phyloP scores from a whole-genome alignment of 2,797 vertebrate genomes.

The Euthynnus affinis region DNA sequence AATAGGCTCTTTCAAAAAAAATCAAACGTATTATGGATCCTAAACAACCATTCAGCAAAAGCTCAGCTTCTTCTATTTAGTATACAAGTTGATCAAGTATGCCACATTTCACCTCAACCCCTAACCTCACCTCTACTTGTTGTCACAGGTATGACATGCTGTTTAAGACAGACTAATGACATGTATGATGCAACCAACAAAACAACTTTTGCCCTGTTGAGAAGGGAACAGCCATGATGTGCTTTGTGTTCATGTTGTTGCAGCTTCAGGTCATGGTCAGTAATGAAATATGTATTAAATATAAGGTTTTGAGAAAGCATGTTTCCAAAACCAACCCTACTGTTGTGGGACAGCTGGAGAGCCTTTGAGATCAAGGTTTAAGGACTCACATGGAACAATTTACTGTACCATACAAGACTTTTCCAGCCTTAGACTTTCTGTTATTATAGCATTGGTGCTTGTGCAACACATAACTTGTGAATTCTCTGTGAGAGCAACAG shows the following conservation, averaged over 20 bases:
- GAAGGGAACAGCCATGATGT: conserved; percentile 12
- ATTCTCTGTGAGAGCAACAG: conserved; percentile 35
- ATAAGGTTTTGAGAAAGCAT: conserved; percentile 40
- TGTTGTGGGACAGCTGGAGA: conserved; percentile 64
- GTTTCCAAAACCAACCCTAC: conserved; percentile 68
- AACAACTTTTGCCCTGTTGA: not conserved
- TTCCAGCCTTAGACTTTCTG: conserved; percentile 45
- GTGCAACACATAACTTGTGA: conserved; percentile 18
- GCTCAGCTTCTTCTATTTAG: not conserved
- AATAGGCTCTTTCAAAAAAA: no score
- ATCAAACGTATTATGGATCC: not conserved
- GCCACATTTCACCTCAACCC: not conserved
- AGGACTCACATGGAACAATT: conserved; percentile 50
- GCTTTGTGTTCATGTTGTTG: conserved; percentile 38
- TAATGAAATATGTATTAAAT: conserved; percentile 58
- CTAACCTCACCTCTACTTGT: not conserved
- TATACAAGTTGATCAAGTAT: not conserved
- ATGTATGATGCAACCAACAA: not conserved
- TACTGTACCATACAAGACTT: conserved; percentile 30
- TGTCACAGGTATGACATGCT: conserved; percentile 18
- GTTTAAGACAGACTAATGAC: not conserved
- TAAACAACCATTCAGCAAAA: not conserved
- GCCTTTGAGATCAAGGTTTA: conserved; percentile 62
- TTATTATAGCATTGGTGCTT: conserved; percentile 10
- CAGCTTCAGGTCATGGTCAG: conserved; percentile 61